Evolutionary conservation across 1,140 invertebrate genomes (phyloP), one percentile per base, ranked within the genome.

Genomic region (Rhagoletis pomonella): DNA sequence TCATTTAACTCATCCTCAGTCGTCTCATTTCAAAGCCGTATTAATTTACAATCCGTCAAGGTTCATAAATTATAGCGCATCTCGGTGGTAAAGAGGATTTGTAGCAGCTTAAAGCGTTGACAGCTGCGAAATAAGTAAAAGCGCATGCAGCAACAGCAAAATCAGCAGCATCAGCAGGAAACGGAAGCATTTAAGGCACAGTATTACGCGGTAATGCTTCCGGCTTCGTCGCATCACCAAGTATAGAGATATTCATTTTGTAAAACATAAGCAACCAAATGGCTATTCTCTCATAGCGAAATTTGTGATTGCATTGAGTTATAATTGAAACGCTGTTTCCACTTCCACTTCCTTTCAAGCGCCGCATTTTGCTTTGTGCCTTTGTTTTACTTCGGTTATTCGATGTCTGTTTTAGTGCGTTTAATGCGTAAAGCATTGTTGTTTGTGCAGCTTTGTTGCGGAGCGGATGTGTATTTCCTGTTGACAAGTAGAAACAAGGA

Each of bases 391-490:
- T 73, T 3, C 10, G 14, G 50, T 55, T 4, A 55, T 9, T 55
- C 50, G 4, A 4, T 55, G 4, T 55, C 50, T 9, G 9, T 9
- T 9, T 55, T 9, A 55, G 50, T 9, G n/a, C n/a, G n/a, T n/a
- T n/a, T n/a, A n/a, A n/a, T n/a, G n/a, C n/a, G n/a, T n/a, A n/a
- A n/a, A n/a, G n/a, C n/a, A n/a, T 55, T 6, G 50, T 4, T 6
- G 9, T 55, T 67, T 67, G n/a, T 67, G 4, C 19, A 64, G 64
- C 64, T 10, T n/a, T 19, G 0, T 12, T 1, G 12, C 12, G 44
- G 9, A 73, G 4, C 67, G 67, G 67, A 73, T 73, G 67, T 73
- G 42, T 73, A 42, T 42, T 44, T 73, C 67, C 67, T 73, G 67
- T 73, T 73, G 67, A 73, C 67, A n/a, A 47, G 67, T 39, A 6